These are phyloP conservation scores for Poeciliopsis turneri DNA, from an alignment of 2,797 vertebrate genomes.

Conservation along the genomic window DNA sequence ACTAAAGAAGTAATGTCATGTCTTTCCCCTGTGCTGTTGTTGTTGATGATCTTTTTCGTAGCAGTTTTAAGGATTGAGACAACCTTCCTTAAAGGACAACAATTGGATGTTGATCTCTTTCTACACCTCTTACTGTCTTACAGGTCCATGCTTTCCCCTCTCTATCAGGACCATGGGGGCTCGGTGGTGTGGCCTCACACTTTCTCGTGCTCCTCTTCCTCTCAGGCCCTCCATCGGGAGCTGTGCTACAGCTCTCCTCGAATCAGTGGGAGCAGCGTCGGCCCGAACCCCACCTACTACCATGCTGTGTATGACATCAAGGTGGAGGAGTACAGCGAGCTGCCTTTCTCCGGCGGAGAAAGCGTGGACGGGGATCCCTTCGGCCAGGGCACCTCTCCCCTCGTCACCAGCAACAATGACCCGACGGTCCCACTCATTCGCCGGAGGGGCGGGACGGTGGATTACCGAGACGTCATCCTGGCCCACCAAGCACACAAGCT, in stretches of 20 bases:
- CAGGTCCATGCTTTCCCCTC: slow-evolving; percentile 80
- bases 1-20: background rate
- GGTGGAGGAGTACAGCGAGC: slow-evolving; percentile 71
- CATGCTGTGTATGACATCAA: slow-evolving; percentile 76
- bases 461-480: slow-evolving; percentile 87
- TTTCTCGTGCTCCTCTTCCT: slow-evolving; percentile 57
- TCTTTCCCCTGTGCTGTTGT: background rate
- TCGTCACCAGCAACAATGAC: slow-evolving; percentile 45
- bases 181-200: slow-evolving; percentile 65
- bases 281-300: slow-evolving; percentile 77
- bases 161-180: slow-evolving; percentile 69
- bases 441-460: slow-evolving; percentile 85
- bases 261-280: slow-evolving; percentile 72
- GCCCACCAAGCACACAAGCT: slow-evolving; percentile 89
- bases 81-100: background rate
- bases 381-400: slow-evolving; percentile 52
- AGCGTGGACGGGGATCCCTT: slow-evolving; percentile 40
- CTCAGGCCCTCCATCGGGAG: slow-evolving; percentile 60
- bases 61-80: background rate
- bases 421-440: slow-evolving; percentile 69
- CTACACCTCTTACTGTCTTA: background rate
- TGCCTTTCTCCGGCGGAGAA: slow-evolving; percentile 59
- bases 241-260: slow-evolving; percentile 66
- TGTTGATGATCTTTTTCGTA: no score
- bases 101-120: background rate